Conservation (phyloP, 2,888 invertebrate genomes). For the Catocala fraxini region DNA sequence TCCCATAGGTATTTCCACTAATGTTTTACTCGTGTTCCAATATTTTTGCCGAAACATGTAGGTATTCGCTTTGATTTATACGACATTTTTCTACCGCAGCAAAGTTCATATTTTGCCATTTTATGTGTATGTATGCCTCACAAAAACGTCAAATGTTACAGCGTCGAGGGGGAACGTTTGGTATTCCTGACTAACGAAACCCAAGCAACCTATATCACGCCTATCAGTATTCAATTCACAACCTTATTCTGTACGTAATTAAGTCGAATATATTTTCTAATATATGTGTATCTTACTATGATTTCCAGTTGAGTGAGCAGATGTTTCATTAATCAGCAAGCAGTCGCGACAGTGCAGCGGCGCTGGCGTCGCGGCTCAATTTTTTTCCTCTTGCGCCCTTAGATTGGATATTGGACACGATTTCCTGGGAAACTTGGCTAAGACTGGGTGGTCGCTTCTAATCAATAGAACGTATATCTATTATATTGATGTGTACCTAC, state of each 20-base stretch:
- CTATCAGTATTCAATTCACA: conserved; percentile 18
- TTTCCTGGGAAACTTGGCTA: conserved; percentile 81
- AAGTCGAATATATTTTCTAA: conserved; percentile 34
- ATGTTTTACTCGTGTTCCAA: conserved; percentile 6
- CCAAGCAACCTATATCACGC: conserved; percentile 42
- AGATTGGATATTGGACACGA: conserved; percentile 85
- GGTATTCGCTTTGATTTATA: conserved; percentile 45
- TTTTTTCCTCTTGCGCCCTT: conserved; percentile 85
- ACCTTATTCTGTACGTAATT: not conserved
- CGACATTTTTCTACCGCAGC: conserved; percentile 47
- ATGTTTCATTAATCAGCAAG: conserved; percentile 85
- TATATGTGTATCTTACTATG: conserved; percentile 47
- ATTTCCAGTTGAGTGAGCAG: conserved; percentile 78
- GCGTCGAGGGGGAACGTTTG: conserved; percentile 85
- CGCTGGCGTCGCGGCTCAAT: conserved; percentile 82
- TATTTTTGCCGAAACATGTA: conserved; percentile 24
- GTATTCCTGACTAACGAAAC: conserved; percentile 71
- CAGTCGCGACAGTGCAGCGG: conserved; percentile 85
- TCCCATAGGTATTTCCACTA: not conserved
- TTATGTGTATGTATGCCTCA: conserved; percentile 80
- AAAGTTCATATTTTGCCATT: conserved; percentile 82
- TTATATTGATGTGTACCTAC: conserved; percentile 20
- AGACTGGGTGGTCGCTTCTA: conserved; percentile 78
- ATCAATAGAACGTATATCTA: conserved; percentile 50
- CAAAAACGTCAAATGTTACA: conserved; percentile 87